phyloP scores from a whole-genome alignment of 2,888 invertebrate genomes.

The Ophraella communa region DNA sequence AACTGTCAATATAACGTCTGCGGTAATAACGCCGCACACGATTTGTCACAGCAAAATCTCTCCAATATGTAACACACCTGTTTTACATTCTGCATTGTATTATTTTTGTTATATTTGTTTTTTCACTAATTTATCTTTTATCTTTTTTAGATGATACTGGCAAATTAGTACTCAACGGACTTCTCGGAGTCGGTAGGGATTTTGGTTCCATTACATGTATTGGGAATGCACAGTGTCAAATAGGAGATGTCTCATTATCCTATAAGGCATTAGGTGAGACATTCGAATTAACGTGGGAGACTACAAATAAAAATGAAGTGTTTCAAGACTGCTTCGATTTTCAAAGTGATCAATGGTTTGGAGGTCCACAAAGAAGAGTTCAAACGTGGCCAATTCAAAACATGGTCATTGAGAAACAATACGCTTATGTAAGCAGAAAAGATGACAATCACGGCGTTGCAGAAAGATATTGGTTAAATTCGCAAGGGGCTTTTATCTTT shows the following conservation, averaged over 20 bases:
- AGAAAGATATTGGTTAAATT: constrained; percentile 77
- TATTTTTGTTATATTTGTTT: too few species aligned
- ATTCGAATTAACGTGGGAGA: constrained; percentile 9
- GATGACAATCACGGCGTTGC: constrained; percentile 64
- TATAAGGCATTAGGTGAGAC: background rate
- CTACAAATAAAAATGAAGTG: background rate
- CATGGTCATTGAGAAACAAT: constrained; percentile 59
- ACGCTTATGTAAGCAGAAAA: constrained; percentile 66
- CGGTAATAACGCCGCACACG: too few species aligned
- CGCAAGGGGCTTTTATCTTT: constrained; percentile 71
- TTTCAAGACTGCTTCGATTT: constrained; percentile 62
- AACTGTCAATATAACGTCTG: too few species aligned
- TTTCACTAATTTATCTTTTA: too few species aligned
- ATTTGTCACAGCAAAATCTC: too few species aligned
- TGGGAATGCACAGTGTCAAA: background rate
- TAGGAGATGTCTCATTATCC: background rate
- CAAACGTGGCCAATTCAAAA: constrained; percentile 73
- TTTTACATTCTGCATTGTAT: too few species aligned
- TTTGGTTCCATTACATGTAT: constrained; percentile 1
- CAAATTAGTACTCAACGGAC: background rate
- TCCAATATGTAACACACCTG: background rate
- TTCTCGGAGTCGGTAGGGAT: constrained; percentile 13
- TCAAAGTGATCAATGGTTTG: constrained; percentile 68
- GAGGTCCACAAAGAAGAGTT: constrained; percentile 67
- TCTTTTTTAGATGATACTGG: background rate